Percentiles rank a stretch among this genome's conserved stretches.
Evolutionary conservation across 2,113 vertebrate species (phyloP).

Genomic region (Stigmatopora nigra): DNA sequence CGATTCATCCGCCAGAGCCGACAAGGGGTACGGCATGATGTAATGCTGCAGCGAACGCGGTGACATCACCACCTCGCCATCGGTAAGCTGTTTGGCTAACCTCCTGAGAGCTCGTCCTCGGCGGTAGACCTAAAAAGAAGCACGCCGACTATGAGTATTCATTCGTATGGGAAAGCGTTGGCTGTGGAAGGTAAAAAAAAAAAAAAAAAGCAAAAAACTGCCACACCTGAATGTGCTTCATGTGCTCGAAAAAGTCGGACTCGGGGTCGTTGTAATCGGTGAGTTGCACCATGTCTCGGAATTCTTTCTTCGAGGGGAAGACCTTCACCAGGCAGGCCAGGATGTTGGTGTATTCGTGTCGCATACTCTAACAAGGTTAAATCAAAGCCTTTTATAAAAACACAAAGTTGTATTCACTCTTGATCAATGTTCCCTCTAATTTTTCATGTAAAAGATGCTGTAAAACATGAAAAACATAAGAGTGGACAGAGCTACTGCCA

Average conservation of each 20-base stretch:
- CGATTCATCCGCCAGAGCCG: constrained; percentile 81
- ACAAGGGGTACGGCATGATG: constrained; percentile 92
- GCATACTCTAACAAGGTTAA: constrained; percentile 72
- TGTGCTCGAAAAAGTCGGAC: constrained; percentile 96
- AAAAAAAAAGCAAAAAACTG: too few species aligned
- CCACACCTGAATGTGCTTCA: constrained; percentile 96
- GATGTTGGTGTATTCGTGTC: constrained; percentile 86
- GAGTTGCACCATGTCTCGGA: constrained; percentile 87
- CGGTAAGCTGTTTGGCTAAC: constrained; percentile 84
- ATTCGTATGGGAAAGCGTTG: too few species aligned
- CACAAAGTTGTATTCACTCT: too few species aligned
- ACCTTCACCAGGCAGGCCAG: constrained; percentile 86
- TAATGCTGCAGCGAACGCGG: constrained; percentile 88
- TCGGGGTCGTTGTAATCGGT: constrained; percentile 83
- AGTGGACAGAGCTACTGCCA: too few species aligned
- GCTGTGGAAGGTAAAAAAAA: too few species aligned
- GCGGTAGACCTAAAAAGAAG: constrained; percentile 78
- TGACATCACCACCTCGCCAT: constrained; percentile 75
- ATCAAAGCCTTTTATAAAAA: neutral
- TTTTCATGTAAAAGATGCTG: too few species aligned
- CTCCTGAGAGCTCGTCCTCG: constrained; percentile 86
- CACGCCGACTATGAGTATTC: too few species aligned
- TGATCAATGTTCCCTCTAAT: too few species aligned
- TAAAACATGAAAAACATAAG: too few species aligned
- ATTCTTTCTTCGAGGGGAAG: constrained; percentile 79